These are phyloP conservation scores for Emydoidea blandingii DNA, from an alignment of 2,797 vertebrate genomes.

Conservation along the genomic window DNA sequence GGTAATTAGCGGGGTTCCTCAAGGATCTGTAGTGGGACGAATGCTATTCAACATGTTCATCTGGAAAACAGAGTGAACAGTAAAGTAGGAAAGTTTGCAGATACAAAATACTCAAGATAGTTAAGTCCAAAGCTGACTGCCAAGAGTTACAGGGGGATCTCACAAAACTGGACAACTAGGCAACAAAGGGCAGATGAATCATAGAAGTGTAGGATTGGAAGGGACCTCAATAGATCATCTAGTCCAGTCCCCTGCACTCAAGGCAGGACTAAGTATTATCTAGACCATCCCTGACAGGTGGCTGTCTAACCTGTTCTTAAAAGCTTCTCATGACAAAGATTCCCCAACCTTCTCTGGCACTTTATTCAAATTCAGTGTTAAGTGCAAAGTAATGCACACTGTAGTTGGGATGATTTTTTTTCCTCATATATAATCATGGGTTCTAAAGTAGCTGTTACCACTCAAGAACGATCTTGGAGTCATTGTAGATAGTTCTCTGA, in stretches of 20 bases:
- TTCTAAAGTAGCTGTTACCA: neutral
- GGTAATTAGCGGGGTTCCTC: no score
- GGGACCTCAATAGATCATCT: neutral
- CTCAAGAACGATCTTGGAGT: neutral
- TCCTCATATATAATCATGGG: neutral
- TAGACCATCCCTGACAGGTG: neutral
- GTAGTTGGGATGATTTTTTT: no score
- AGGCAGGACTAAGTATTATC: neutral
- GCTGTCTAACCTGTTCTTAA: neutral
- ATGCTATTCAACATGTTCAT: no score
- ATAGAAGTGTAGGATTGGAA: neutral
- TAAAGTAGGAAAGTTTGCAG: neutral
- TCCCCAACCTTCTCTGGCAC: neutral
- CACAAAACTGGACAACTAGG: no score
- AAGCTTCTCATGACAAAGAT: neutral
- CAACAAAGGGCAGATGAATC: neutral
- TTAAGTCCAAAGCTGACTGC: neutral
- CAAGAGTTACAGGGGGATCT: neutral
- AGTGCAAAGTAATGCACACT: no score
- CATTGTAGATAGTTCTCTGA: neutral
- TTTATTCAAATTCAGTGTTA: neutral
- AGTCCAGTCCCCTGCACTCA: neutral
- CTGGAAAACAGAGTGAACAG: neutral
- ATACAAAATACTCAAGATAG: neutral
- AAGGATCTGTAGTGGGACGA: no score